Evolutionary conservation across 2,888 invertebrate species (phyloP).

Genomic region (Phlogophora meticulosa): DNA sequence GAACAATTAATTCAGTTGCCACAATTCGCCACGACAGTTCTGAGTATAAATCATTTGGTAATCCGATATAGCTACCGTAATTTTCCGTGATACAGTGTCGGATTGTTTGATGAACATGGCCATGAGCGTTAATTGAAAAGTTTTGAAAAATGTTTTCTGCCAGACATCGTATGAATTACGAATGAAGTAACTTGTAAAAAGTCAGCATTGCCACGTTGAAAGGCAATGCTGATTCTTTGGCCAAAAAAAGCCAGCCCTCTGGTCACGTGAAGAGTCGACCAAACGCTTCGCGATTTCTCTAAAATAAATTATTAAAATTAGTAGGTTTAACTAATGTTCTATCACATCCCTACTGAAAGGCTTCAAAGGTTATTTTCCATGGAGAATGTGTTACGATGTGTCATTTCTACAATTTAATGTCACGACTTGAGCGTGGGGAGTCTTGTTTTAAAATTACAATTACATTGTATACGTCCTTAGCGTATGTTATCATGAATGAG

Average conservation of each 20-base stretch:
- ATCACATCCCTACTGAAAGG: conserved; percentile 13
- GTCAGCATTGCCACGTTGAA: too few species aligned
- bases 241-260: too few species aligned
- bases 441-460: conserved; percentile 64
- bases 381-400: conserved; percentile 49
- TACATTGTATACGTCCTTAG: conserved; percentile 38
- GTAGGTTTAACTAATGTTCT: background rate
- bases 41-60: conserved; percentile 79
- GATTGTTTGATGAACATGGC: conserved; percentile 24
- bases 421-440: conserved; percentile 59
- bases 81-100: conserved; percentile 62
- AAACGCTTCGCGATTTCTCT: too few species aligned
- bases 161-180: background rate
- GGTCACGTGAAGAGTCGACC: too few species aligned
- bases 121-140: conserved; percentile 9
- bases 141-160: conserved; percentile 2
- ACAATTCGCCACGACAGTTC: conserved; percentile 75
- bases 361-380: conserved; percentile 40
- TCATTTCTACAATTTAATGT: conserved; percentile 56
- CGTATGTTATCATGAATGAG: conserved; percentile 43
- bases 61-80: conserved; percentile 78
- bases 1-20: conserved; percentile 78
- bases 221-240: too few species aligned
- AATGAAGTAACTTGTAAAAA: background rate
- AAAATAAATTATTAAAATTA: too few species aligned